A percentile compares a stretch with the other conserved stretches of the same genome.
phyloP scores from a whole-genome alignment of 2,888 invertebrate species.

The Magallana nippona region DNA sequence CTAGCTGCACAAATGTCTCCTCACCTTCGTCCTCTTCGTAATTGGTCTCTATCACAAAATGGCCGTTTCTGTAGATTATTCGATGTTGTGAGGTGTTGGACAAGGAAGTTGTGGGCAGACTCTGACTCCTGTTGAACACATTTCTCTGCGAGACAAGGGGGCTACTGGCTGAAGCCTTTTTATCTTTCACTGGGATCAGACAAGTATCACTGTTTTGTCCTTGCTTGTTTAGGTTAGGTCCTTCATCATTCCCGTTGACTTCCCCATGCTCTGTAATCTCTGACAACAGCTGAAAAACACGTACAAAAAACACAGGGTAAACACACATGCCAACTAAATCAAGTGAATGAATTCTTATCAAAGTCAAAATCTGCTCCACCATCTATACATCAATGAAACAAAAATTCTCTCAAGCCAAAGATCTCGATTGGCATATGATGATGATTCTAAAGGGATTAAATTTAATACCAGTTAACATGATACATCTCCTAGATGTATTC shows the following conservation, averaged over 20 bases:
- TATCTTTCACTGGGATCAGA: constrained; percentile 32
- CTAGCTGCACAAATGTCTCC: background rate
- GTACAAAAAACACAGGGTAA: constrained; percentile 36
- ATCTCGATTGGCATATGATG: background rate
- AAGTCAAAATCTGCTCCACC: constrained; percentile 10
- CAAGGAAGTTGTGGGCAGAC: constrained; percentile 62
- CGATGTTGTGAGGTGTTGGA: constrained; percentile 57
- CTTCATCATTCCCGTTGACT: constrained; percentile 45
- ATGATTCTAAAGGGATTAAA: background rate
- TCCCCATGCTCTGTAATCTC: constrained; percentile 73
- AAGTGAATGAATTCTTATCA: constrained; percentile 29
- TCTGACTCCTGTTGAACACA: constrained; percentile 53
- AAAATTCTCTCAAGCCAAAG: constrained; percentile 1
- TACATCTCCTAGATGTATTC: background rate
- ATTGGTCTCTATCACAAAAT: constrained; percentile 63
- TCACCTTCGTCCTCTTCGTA: constrained; percentile 49
- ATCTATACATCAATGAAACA: constrained; percentile 30
- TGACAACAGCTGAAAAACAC: constrained; percentile 70
- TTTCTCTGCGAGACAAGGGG: constrained; percentile 29
- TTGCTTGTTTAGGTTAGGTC: constrained; percentile 35
- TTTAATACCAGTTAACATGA: background rate
- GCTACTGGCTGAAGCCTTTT: background rate
- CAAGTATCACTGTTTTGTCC: constrained; percentile 33
- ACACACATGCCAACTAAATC: background rate
- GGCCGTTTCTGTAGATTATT: constrained; percentile 64